Evolutionary conservation across 2,888 invertebrate species (phyloP).

Genomic region (Lasioglossum vierecki): DNA sequence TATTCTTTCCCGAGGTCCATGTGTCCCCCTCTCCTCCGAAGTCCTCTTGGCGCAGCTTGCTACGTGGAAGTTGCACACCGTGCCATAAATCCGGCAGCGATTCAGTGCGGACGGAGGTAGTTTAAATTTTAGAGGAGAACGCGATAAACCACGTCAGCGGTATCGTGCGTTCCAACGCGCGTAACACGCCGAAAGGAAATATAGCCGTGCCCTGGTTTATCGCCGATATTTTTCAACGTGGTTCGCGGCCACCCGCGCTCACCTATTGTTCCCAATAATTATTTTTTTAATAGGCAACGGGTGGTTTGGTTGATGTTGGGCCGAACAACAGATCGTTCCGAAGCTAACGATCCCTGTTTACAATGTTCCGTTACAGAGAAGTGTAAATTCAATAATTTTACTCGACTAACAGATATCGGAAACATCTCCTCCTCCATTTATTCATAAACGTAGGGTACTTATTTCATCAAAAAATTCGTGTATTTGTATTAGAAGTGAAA

Average conservation of each 20-base stretch:
- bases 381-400: constrained; percentile 9
- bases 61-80: constrained; percentile 14
- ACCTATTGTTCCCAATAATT: constrained; percentile 2
- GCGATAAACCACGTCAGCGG: constrained; percentile 37
- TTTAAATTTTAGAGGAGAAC: constrained; percentile 43
- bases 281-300: constrained; percentile 3
- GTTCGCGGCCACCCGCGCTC: neutral
- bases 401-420: neutral
- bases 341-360: neutral
- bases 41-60: neutral
- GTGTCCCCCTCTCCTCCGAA: neutral
- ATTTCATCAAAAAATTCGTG: neutral
- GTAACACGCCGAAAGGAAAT: constrained; percentile 9
- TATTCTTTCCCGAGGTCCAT: neutral
- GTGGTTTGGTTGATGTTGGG: neutral
- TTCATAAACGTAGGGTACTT: neutral
- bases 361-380: neutral
- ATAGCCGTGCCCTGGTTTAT: constrained; percentile 27
- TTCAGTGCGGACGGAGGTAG: constrained; percentile 11
- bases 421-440: neutral
- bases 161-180: constrained; percentile 17
- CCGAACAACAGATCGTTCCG: neutral
- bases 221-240: constrained; percentile 27
- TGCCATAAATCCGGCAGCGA: constrained; percentile 41
- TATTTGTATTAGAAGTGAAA: neutral